Percentiles rank a stretch among this genome's conserved stretches.
phyloP scores from a whole-genome alignment of 92 coral and sea anemone genomes.

The Paragorgia papillata region DNA sequence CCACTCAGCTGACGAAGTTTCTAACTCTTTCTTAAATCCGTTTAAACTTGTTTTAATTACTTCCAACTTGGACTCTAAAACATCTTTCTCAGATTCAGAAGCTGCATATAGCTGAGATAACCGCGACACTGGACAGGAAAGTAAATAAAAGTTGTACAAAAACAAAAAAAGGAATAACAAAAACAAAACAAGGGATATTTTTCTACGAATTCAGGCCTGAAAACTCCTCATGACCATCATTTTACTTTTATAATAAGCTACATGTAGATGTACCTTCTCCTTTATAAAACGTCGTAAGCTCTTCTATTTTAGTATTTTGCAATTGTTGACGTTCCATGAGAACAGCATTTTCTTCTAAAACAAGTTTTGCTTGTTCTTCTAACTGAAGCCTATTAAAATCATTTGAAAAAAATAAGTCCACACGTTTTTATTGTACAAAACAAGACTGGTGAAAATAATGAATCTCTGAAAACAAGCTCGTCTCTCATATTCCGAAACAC shows the following conservation, averaged over 20 bases:
- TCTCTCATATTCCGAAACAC: neutral
- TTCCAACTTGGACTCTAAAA: constrained; percentile 74
- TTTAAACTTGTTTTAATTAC: constrained; percentile 66
- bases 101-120: constrained; percentile 75
- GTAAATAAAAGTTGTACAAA: neutral
- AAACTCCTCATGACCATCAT: no score
- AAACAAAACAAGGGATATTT: no score
- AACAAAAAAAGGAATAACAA: neutral
- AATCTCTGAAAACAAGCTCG: neutral
- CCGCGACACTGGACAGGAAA: constrained; percentile 64
- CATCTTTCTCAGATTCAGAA: constrained; percentile 71
- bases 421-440: neutral
- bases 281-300: constrained; percentile 73
- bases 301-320: constrained; percentile 77
- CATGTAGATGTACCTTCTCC: constrained; percentile 85
- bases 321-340: constrained; percentile 94
- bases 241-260: no score
- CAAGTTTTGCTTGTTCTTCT: constrained; percentile 91
- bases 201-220: no score
- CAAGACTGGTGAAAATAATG: neutral
- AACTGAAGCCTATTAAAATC: constrained; percentile 74
- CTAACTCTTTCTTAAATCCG: constrained; percentile 66
- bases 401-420: neutral
- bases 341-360: constrained; percentile 87
- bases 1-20: constrained; percentile 60